Base-by-base conservation (phyloP, 2,888 invertebrate genomes). In the Nycteola revayana region DNA sequence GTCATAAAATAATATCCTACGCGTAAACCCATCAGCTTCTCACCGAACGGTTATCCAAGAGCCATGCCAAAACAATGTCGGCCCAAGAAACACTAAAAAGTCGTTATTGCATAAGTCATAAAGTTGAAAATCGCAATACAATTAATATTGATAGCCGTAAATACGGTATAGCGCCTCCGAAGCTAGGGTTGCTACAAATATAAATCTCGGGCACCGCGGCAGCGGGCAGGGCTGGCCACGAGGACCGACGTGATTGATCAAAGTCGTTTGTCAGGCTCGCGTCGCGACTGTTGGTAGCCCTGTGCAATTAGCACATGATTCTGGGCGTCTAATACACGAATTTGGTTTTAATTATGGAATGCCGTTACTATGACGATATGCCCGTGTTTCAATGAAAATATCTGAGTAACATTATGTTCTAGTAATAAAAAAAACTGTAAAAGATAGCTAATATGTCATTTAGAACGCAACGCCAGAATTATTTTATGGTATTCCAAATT, bases 261-360 rank as follows among this genome's bases (percentile, higher is more conserved):
- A 82, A 83, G 82, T 83, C 82, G 82, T 84, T 84, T 82, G 84
- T 84, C 84, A 84, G 73, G 75, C 84, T 85, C 84, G 77, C 77
- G 77, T 83, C 78, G 80, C 82, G 77, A 75, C 75, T 67, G 69
- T 64, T 68, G 76, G 69, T 71, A 75, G 75, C 77, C 77, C 76
- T 75, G 71, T 59, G 78, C 78, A 76, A 83, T 84, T 83, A 82
- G 77, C 83, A 84, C 80, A 74, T 84, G 80, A 83, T 81, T 82
- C 80, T 76, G 70, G 66, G 60, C 75, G 75, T 75, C 78, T 84
- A 84, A 84, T 83, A 74, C 70, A 60, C 66, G 75, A 83, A 82
- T 83, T 80, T 75, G 74, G 72, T 75, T 82, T 78, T 82, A 78
- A 82, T 79, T 77, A 77, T 75, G 53, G 54, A 58, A 60, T 44